Percentiles rank a stretch among this genome's conserved stretches.
Evolutionary conservation across 37 sponge, comb jelly and placozoan genomes (phyloP).

Genomic region (Spongilla lacustris): DNA sequence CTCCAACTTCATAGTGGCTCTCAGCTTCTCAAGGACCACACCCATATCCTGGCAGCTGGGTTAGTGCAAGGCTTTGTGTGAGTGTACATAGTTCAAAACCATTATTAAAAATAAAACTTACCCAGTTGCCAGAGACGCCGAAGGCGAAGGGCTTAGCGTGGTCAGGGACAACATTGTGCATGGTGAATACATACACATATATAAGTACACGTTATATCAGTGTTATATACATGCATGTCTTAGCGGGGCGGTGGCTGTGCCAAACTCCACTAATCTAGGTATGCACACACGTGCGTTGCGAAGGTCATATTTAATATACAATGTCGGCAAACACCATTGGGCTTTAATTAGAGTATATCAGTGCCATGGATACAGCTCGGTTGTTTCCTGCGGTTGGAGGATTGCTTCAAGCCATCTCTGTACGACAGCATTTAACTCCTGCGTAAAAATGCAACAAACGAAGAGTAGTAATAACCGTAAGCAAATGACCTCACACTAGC

Average conservation of each 20-base stretch:
- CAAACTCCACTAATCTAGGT: too few species aligned
- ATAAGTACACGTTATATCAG: not conserved
- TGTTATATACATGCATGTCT: too few species aligned
- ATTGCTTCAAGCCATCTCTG: slow-evolving; percentile 79
- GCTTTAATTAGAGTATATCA: slow-evolving; percentile 40
- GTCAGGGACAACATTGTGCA: not conserved
- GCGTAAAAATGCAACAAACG: slow-evolving; percentile 11
- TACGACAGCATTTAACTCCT: slow-evolving; percentile 67
- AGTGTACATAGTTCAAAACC: too few species aligned
- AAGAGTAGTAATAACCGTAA: not conserved
- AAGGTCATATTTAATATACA: too few species aligned
- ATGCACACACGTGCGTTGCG: too few species aligned
- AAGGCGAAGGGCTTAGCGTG: not conserved
- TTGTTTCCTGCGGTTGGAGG: slow-evolving; percentile 20
- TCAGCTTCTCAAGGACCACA: slow-evolving; percentile 53
- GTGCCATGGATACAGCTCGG: slow-evolving; percentile 36
- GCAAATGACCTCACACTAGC: not conserved
- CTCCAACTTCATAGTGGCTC: slow-evolving; percentile 33
- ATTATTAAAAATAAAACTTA: not conserved
- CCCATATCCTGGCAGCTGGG: slow-evolving; percentile 54
- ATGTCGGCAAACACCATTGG: too few species aligned
- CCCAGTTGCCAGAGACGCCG: not conserved
- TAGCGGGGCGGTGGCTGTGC: too few species aligned
- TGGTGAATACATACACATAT: too few species aligned
- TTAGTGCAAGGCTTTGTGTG: not conserved